phyloP scores from a whole-genome alignment of 2,113 vertebrate species.

The Chrysochloris asiatica region DNA sequence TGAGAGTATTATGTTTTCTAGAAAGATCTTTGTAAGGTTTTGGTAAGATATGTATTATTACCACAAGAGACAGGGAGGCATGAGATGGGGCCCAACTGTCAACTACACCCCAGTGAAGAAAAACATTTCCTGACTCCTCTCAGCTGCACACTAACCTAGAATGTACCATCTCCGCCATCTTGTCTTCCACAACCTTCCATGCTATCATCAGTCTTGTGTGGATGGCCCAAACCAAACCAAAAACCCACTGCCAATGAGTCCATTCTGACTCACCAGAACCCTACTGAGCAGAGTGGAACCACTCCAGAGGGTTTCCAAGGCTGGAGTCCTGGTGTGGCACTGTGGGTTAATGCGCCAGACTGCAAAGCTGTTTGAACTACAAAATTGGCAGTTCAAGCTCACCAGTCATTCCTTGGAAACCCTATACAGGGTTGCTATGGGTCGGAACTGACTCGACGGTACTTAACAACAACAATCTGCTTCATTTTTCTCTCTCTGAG shows the following conservation, averaged over 20 bases:
- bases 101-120: background rate
- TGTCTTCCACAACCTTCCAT: background rate
- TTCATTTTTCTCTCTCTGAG: background rate
- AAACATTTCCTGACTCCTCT: background rate
- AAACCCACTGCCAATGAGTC: background rate
- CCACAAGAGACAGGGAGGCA: background rate
- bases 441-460: no score
- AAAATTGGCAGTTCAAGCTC: no score
- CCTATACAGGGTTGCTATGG: no score
- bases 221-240: background rate
- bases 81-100: no score
- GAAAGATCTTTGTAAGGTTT: background rate
- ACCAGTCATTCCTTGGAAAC: no score
- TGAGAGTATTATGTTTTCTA: background rate
- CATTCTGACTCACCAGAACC: background rate
- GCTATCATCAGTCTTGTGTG: accelerated
- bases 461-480: no score
- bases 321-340: background rate
- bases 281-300: background rate
- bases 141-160: no score
- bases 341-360: no score
- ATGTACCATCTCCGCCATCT: accelerated
- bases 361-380: no score
- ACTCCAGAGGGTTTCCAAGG: background rate
- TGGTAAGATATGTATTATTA: background rate